phyloP scores from a whole-genome alignment of 2,113 vertebrate genomes.

The Elgaria multicarinata region DNA sequence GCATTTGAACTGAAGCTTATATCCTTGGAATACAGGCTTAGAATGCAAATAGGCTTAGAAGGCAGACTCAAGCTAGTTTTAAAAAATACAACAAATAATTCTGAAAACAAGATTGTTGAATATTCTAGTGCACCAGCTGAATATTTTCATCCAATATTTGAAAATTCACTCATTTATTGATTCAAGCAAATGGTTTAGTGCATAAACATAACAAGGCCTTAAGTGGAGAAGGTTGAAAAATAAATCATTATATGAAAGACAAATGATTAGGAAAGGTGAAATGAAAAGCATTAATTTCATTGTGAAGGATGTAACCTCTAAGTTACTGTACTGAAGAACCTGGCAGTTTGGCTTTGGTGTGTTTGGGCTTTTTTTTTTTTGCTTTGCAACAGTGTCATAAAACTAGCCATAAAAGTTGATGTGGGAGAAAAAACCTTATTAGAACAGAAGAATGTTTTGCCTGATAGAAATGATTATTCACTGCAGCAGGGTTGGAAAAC shows the following conservation, averaged over 20 bases:
- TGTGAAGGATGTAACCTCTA: background rate
- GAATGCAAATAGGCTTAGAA: background rate
- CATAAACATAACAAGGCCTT: background rate
- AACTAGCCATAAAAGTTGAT: background rate
- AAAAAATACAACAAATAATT: background rate
- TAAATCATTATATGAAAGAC: background rate
- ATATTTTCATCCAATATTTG: background rate
- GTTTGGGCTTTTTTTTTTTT: too few species aligned
- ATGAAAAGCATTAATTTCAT: background rate
- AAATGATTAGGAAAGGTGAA: background rate
- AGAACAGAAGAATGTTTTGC: background rate
- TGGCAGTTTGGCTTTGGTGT: background rate
- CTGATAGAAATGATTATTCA: background rate
- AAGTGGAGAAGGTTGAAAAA: background rate
- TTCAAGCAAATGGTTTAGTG: background rate
- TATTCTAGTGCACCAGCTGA: background rate
- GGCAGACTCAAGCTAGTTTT: background rate
- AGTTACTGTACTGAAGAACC: background rate
- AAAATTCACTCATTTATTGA: background rate
- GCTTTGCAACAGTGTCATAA: background rate
- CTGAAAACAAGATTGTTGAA: background rate
- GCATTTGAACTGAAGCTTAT: background rate
- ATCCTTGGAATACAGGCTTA: background rate
- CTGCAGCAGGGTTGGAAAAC: background rate
- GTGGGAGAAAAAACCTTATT: background rate